These are phyloP conservation scores for Columba guinea DNA, from an alignment of 2,797 vertebrate species.

Conservation along the genomic window DNA sequence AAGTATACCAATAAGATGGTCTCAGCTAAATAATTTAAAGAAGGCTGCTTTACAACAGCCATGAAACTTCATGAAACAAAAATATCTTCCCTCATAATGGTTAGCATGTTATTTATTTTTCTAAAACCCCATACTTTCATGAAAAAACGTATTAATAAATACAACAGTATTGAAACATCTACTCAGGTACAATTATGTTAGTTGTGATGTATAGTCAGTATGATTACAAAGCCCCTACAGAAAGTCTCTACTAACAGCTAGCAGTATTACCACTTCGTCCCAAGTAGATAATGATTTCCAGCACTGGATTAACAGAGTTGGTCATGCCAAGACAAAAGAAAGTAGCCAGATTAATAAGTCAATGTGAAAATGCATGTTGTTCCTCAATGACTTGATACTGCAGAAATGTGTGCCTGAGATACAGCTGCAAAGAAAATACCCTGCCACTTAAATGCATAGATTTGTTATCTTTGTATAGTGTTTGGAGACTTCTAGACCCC, in stretches of 20 bases:
- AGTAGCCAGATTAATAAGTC: neutral
- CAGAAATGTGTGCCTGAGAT: neutral
- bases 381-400: neutral
- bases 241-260: neutral
- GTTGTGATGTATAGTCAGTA: neutral
- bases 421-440: neutral
- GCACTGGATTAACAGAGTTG: neutral
- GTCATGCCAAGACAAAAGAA: neutral
- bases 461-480: neutral
- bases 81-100: neutral
- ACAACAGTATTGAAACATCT: neutral
- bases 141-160: neutral
- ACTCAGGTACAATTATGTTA: neutral
- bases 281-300: neutral
- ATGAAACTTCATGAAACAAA: neutral
- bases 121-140: accelerated
- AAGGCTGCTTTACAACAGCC: neutral
- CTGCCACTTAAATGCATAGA: neutral
- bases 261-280: neutral
- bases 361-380: neutral
- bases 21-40: neutral
- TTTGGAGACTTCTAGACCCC: neutral
- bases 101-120: neutral
- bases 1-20: neutral
- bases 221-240: neutral